phyloP scores from a whole-genome alignment of 2,888 invertebrate species.

The Synergus laeviventris region DNA sequence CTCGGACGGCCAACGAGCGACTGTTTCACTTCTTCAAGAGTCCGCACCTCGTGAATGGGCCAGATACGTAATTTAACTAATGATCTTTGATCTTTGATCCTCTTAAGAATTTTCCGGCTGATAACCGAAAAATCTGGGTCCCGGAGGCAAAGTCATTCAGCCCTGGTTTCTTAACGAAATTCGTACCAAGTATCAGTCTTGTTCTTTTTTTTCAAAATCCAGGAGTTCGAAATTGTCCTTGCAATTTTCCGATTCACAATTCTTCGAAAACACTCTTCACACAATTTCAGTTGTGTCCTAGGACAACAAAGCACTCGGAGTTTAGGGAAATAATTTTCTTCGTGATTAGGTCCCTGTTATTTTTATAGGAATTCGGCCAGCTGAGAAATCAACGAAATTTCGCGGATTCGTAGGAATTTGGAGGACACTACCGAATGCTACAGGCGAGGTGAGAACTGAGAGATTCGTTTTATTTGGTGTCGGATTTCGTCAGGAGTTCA shows the following conservation, averaged over 20 bases:
- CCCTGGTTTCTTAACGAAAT: neutral
- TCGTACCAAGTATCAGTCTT: neutral
- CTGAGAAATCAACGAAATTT: neutral
- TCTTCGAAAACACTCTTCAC: neutral
- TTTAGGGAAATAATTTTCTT: neutral
- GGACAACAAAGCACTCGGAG: neutral
- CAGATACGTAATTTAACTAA: conserved; percentile 43
- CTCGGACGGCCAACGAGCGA: conserved; percentile 54
- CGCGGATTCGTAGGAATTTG: neutral
- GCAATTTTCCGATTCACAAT: neutral
- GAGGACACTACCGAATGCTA: too few species aligned
- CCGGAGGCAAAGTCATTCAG: neutral
- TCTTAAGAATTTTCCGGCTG: neutral
- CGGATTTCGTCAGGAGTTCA: neutral
- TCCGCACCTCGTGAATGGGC: conserved; percentile 37
- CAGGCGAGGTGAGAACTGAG: neutral
- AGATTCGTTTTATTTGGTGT: neutral
- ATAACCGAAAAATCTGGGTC: conserved; percentile 25
- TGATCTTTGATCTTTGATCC: conserved; percentile 61
- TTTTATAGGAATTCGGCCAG: neutral
- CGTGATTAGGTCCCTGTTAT: neutral
- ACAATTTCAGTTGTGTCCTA: neutral
- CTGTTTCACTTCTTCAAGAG: conserved; percentile 51
- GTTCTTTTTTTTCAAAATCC: neutral
- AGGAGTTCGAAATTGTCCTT: neutral